phyloP scores from a whole-genome alignment of 1,140 invertebrate species.

The Diabrotica undecimpunctata region DNA sequence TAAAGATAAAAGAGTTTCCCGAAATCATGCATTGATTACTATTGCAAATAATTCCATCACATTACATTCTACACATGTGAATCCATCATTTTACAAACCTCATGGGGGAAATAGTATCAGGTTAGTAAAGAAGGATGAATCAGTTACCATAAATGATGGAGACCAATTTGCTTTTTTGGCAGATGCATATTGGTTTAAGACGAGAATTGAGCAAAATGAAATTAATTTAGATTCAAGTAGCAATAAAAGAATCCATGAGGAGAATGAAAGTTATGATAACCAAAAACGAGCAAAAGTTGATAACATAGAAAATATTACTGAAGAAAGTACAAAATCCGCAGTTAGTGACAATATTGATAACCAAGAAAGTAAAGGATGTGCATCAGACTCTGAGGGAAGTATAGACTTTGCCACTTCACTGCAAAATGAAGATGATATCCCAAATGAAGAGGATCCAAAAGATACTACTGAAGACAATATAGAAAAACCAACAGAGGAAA shows the following conservation, averaged over 20 bases:
- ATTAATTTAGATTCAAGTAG: no score
- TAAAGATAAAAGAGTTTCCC: constrained; percentile 33
- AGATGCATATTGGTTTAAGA: constrained; percentile 27
- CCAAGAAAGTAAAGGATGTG: background rate
- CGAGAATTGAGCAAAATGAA: constrained; percentile 6
- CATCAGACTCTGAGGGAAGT: background rate
- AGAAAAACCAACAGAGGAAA: background rate
- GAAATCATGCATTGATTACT: constrained; percentile 31
- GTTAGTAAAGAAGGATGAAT: constrained; percentile 23
- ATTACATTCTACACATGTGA: constrained; percentile 32
- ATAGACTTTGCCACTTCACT: background rate
- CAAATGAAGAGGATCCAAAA: background rate
- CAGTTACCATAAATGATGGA: constrained; percentile 28
- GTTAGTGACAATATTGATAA: no score
- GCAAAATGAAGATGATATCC: background rate
- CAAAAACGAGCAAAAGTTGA: no score
- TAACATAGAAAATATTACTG: no score
- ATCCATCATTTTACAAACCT: constrained; percentile 33
- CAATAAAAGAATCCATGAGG: no score
- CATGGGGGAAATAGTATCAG: constrained; percentile 25
- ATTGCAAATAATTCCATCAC: constrained; percentile 17
- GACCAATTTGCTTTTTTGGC: constrained; percentile 35
- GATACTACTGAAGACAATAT: background rate
- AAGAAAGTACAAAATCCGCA: no score
- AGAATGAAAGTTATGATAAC: no score